phyloP scores from a whole-genome alignment of 1,140 invertebrate species.

The Brachionus paranguensis region DNA sequence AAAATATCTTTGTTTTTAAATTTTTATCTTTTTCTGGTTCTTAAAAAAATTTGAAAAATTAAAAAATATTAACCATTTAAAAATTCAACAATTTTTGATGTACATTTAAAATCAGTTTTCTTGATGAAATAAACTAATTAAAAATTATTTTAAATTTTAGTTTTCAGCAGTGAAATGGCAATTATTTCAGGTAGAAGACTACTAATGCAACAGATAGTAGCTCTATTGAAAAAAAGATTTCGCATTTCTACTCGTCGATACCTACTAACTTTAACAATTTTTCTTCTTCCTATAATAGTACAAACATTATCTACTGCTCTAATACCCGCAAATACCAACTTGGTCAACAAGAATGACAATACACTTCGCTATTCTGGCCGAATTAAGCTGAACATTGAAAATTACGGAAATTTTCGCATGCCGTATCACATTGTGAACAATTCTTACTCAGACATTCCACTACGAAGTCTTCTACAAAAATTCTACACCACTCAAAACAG shows the following conservation, averaged over 20 bases:
- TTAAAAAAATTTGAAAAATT: too few relatives aligned
- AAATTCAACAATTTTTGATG: too few relatives aligned
- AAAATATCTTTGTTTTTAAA: too few relatives aligned
- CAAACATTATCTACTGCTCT: neutral
- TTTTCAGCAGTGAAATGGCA: neutral
- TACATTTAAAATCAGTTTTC: neutral
- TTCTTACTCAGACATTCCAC: neutral
- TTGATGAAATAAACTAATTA: neutral
- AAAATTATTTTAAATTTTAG: neutral
- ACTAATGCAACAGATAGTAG: neutral
- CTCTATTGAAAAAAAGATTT: neutral
- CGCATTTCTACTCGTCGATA: constrained; percentile 7
- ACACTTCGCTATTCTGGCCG: neutral
- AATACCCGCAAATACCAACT: neutral
- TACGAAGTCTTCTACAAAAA: neutral
- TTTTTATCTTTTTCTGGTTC: too few relatives aligned
- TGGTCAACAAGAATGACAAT: neutral
- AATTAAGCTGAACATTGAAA: neutral
- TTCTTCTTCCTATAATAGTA: neutral
- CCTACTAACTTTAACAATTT: neutral
- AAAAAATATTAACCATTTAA: too few relatives aligned
- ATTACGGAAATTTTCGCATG: constrained; percentile 20
- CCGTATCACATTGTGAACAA: neutral
- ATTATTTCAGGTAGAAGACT: neutral
- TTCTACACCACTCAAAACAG: neutral